Base-by-base conservation (phyloP, 2,797 vertebrate species). In the Pangasius larnaudii region DNA sequence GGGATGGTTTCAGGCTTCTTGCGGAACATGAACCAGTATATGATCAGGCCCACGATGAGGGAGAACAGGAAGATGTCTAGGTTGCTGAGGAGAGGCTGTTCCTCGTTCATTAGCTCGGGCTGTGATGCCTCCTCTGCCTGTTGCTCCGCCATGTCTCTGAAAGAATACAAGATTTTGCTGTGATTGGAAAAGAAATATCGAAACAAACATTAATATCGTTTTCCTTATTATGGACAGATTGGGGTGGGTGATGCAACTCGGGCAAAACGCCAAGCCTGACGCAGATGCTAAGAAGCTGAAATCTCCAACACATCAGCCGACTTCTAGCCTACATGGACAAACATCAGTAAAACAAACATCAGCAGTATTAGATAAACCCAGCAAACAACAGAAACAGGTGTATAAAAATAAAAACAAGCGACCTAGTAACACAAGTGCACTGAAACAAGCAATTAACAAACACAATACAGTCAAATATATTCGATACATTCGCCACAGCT, bases 11-110 rank as follows among this genome's bases (percentile, higher is more conserved):
- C 97, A 0, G 97, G 95, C 91, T 98, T 98, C 95, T 98, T 98
- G 89, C 97, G 97, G 91, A 98, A 98, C 93, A 99, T 93, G 89
- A 98, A 96, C 97, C 97, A 99, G 92, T 99, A 99, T 58, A 98
- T 94, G 8, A 97, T 74, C 0, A 98, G 90, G 0, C 98, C 97
- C 0, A 95, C 71, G 33, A 99, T 97, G 85, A 99, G 91, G 0
- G 98, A 96, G 92, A 99, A 95, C 91, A 99, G 96, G 89, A 99
- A 94, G 90, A 99, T 72, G 27, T 99, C 98, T 0, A 95, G 94
- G 93, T 93, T 96, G 94, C 97, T 98, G 92, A 99, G 95, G n/a
- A 97, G 89, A 49, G 95, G 88, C 81, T 96, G 92, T 14, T 96
- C 96, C 81, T 96, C 95, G 0, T 95, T 95, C 74, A 90, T 90